These are phyloP conservation scores for Deilephila elpenor DNA, from an alignment of 2,888 invertebrate genomes.

Conservation along the genomic window DNA sequence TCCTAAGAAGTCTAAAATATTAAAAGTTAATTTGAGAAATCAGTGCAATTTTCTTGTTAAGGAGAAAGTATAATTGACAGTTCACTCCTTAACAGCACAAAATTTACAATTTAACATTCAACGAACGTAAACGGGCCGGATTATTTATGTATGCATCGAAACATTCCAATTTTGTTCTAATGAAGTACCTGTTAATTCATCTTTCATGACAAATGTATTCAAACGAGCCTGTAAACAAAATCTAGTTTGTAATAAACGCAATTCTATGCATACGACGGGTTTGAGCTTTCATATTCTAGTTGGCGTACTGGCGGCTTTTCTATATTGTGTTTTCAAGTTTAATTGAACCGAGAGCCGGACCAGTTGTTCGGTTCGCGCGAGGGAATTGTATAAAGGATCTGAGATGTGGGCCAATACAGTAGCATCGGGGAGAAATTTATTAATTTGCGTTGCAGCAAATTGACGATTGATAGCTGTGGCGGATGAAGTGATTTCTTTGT, in stretches of 20 bases:
- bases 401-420: slow-evolving; percentile 16
- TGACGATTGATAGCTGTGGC: background rate
- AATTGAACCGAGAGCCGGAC: slow-evolving; percentile 16
- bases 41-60: background rate
- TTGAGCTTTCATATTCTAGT: slow-evolving; percentile 22
- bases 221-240: slow-evolving; percentile 23
- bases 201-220: slow-evolving; percentile 25
- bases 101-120: slow-evolving; percentile 11
- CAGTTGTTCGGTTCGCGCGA: slow-evolving; percentile 6
- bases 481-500: background rate
- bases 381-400: slow-evolving; percentile 8
- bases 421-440: slow-evolving; percentile 20
- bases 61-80: slow-evolving; percentile 1
- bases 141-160: slow-evolving; percentile 25
- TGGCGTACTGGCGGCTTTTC: slow-evolving; percentile 14
- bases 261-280: background rate
- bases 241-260: slow-evolving; percentile 20
- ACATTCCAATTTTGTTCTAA: slow-evolving; percentile 25
- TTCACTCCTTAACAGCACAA: background rate
- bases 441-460: slow-evolving; percentile 1
- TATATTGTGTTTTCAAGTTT: slow-evolving; percentile 23
- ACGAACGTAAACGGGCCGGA: background rate
- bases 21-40: background rate
- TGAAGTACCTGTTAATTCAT: slow-evolving; percentile 23
- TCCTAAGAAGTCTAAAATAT: too few species aligned